Conservation (phyloP, 2,888 invertebrate species). For the Cryptus viduatorius region DNA sequence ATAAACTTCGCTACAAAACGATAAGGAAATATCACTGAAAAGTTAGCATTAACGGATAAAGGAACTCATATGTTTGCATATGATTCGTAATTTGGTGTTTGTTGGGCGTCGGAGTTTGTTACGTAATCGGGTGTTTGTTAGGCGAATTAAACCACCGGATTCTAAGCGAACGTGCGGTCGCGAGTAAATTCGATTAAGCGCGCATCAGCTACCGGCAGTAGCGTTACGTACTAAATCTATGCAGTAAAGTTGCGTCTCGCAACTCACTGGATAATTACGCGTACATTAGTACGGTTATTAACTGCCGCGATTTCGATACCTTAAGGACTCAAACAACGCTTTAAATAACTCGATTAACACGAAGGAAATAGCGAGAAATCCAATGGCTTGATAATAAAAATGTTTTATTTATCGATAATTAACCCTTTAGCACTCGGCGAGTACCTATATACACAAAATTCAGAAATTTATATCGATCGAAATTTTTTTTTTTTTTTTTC, state of each 20-base stretch:
- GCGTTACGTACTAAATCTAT: neutral
- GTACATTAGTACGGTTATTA: neutral
- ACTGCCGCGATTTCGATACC: neutral
- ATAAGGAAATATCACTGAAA: neutral
- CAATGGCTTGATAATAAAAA: neutral
- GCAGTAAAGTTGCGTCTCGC: neutral
- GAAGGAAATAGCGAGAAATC: neutral
- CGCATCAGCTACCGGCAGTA: conserved; percentile 7
- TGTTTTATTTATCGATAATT: neutral
- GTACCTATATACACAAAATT: no score
- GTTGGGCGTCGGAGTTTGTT: neutral
- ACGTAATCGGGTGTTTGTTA: conserved; percentile 37
- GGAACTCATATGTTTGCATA: no score
- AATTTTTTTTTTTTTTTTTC: no score
- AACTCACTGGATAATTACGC: conserved; percentile 1
- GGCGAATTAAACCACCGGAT: conserved; percentile 36
- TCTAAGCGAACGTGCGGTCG: conserved; percentile 25
- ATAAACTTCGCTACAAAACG: neutral
- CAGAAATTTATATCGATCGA: no score
- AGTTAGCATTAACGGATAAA: neutral
- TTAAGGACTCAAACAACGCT: neutral
- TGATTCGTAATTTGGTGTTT: neutral
- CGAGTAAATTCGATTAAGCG: conserved; percentile 42
- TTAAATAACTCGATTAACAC: neutral
- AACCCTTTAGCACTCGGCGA: no score